phyloP scores from a whole-genome alignment of 2,113 vertebrate species.

The Stegastes partitus region DNA sequence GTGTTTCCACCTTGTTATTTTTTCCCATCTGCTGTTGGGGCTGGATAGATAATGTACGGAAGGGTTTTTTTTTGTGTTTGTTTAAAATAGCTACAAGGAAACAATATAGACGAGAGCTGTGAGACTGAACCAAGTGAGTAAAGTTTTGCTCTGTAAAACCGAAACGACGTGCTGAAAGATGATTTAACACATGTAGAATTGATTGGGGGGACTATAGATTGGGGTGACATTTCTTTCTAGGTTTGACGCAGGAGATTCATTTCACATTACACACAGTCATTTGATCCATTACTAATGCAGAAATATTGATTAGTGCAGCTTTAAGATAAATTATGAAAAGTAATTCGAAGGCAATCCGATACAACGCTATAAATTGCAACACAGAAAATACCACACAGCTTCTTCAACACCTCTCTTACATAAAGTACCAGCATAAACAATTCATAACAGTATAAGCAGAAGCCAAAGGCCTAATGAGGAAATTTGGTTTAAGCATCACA shows the following conservation, averaged over 20 bases:
- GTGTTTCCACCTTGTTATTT: neutral
- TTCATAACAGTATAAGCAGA: neutral
- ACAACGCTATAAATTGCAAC: neutral
- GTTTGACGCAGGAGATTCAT: neutral
- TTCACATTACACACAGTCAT: neutral
- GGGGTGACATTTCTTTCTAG: neutral
- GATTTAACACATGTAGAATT: neutral
- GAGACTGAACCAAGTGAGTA: neutral
- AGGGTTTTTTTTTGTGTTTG: neutral
- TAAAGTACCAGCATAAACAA: constrained; percentile 4
- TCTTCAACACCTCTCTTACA: neutral
- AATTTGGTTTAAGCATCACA: constrained; percentile 22
- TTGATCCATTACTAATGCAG: neutral
- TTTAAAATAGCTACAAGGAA: neutral
- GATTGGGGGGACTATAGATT: neutral
- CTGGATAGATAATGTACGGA: neutral
- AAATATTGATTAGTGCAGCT: constrained; percentile 12
- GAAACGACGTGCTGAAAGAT: neutral
- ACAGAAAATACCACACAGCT: neutral
- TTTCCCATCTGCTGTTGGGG: constrained; percentile 2
- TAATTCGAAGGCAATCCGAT: neutral
- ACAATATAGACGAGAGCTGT: neutral
- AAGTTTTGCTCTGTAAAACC: neutral
- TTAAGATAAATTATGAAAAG: neutral
- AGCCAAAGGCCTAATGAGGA: neutral